Base-by-base conservation (phyloP, 2,888 invertebrate species). In the Nomada hirtipes region DNA sequence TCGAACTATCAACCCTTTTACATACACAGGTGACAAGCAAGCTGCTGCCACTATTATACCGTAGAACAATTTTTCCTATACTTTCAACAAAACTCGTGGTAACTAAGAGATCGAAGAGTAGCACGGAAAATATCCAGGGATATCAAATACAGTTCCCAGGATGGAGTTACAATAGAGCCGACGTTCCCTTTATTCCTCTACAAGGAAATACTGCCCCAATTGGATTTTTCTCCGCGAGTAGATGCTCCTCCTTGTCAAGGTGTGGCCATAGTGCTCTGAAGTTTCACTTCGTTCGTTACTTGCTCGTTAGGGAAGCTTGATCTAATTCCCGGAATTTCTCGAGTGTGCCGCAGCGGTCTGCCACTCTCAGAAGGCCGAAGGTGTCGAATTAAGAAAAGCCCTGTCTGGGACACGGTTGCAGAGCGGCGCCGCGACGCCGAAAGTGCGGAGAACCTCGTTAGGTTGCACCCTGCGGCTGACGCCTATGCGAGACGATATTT, bases 261-360 rank as follows among this genome's bases (percentile, higher is more conserved):
- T 36, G 15, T 29, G 67, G 47, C 64, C 52, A 29, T 69, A 44
- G 68, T 29, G 69, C 76, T 57, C 65, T 68, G 47, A 76, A 87
- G 75, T 80, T 84, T 75, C 74, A 70, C 76, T 82, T 70, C 42
- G 74, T 82, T 84, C 78, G 71, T 87, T 85, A 73, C 75, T 72
- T 76, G 42, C 67, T 81, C 83, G 76, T 87, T 87, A 87, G 64
- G 52, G 13, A 71, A 13, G 67, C 55, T 67, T 72, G 74, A 88
- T 85, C 71, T 75, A 85, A 83, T 87, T 78, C 60, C 44, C 59
- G 36, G 61, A 69, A 81, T 81, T 69, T 55, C 69, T 64, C 55
- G 73, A 60, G 50, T 50, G 42, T 29, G 11, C 11, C 26, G 18
- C 18, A 10, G 52, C 18, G 26, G 23, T 44, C 18, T 50, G 44